Evolutionary conservation across 2,888 invertebrate species (phyloP), one percentile per base, ranked within the genome.

Genomic region (Trachelus iudaicus): DNA sequence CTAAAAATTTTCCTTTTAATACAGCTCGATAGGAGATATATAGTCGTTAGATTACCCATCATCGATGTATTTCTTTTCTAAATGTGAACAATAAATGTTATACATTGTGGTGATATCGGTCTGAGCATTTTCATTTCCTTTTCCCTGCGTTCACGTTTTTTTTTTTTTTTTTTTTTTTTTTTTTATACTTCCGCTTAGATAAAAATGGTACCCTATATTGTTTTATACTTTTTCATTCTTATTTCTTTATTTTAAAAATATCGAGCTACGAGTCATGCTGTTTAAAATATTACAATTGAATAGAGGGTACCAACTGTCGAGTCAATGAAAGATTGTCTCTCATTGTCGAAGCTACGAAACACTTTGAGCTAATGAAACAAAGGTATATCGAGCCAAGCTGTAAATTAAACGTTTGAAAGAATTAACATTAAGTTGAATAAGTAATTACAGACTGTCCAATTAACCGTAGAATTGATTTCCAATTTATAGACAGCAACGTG

Each of bases 51-150:
- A 73, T 83, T 79, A 81, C 68, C 76, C 74, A 77, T 83, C 69
- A 77, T 79, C 84, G 80, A 82, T 87, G 87, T 86, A 87, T 77
- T 79, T 81, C 79, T 83, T 85, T 83, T 84, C 81, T 84, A 88
- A 87, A 84, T 85, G 90, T 92, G 89, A 92, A 89, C 91, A 92
- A 92, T 92, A 92, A 92, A 92, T 90, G 90, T 92, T 92, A 90
- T 90, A 90, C 90, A 89, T 88, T 85, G 84, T 79, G 79, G 82
- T 86, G 86, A 81, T 81, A 81, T 84, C 84, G 84, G 85, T 85
- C 85, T 86, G 86, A 82, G 81, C 85, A 83, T 83, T 88, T 89
- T 89, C 87, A 86, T 89, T 89, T 87, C 89, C 89, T 89, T 85
- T 84, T 87, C 89, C 89, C 23, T 56, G 56, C 56, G 56, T 56